These are phyloP conservation scores for Eulimnadia texana DNA, from an alignment of 1,140 invertebrate species.

Conservation along the genomic window DNA sequence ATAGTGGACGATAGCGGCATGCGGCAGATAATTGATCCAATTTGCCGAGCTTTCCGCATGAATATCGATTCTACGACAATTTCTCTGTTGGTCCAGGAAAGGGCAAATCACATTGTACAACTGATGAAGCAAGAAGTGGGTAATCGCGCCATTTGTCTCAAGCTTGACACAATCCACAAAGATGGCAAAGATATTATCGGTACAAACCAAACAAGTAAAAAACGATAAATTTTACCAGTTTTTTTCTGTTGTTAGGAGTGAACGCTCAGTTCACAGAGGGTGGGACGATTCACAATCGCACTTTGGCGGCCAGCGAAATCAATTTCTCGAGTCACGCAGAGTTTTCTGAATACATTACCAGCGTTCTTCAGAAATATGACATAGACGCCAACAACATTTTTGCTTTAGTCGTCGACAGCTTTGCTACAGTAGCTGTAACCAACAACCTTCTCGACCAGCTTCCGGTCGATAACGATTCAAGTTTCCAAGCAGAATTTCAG, in stretches of 20 bases:
- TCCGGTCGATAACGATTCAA: not conserved
- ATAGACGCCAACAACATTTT: not conserved
- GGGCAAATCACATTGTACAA: not conserved
- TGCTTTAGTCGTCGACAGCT: not conserved
- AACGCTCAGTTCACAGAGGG: not conserved
- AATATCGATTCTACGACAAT: not conserved
- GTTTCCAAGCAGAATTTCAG: not conserved
- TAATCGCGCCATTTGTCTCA: not conserved
- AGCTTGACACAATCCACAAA: not conserved
- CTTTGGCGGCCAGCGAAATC: not conserved
- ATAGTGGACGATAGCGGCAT: not conserved
- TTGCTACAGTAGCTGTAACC: not conserved
- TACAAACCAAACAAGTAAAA: not conserved
- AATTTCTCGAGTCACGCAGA: not conserved
- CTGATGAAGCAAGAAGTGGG: not conserved
- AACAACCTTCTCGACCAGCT: not conserved
- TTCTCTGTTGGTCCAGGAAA: not conserved
- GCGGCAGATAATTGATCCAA: not conserved
- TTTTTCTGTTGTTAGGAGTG: not conserved
- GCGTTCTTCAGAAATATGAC: not conserved
- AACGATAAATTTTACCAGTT: not conserved
- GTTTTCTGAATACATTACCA: not conserved
- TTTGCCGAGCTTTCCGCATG: not conserved
- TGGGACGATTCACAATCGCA: not conserved
- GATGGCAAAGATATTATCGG: not conserved